Percentiles rank a stretch among this genome's conserved stretches.
These are phyloP conservation scores for Eucidaris tribuloides DNA, from an alignment of 35 echinoderm and acorn worm genomes.

Conservation along the genomic window DNA sequence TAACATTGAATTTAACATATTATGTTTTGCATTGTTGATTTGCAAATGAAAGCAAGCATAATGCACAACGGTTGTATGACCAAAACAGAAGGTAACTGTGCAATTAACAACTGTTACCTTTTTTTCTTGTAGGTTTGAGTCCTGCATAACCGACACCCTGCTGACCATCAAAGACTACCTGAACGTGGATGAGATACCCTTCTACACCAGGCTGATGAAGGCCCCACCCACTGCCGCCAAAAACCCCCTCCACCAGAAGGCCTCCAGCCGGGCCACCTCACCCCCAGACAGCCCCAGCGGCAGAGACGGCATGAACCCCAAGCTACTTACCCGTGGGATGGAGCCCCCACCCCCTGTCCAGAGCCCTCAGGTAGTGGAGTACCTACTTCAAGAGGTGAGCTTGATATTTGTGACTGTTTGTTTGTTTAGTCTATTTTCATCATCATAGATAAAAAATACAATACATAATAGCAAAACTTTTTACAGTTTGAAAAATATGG, in stretches of 20 bases:
- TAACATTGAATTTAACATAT: too few relatives aligned
- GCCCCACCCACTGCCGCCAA: not conserved
- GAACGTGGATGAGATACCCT: constrained; percentile 53
- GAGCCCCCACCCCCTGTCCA: constrained; percentile 13
- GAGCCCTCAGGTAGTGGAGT: constrained; percentile 52
- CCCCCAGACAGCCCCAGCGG: constrained; percentile 24
- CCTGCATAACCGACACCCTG: constrained; percentile 67
- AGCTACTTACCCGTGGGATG: constrained; percentile 59
- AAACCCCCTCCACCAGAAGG: not conserved
- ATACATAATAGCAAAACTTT: too few relatives aligned
- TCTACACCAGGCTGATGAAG: constrained; percentile 49
- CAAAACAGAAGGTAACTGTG: too few relatives aligned
- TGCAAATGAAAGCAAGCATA: too few relatives aligned
- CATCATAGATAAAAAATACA: too few relatives aligned
- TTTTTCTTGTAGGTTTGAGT: constrained; percentile 65
- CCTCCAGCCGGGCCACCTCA: constrained; percentile 3
- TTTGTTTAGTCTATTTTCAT: too few relatives aligned
- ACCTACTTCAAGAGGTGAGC: constrained; percentile 78
- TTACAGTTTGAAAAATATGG: too few relatives aligned
- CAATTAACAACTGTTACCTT: too few relatives aligned
- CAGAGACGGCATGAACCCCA: constrained; percentile 55
- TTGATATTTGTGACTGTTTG: too few relatives aligned
- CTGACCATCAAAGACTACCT: constrained; percentile 79
- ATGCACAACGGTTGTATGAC: too few relatives aligned
- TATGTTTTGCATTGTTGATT: too few relatives aligned